Evolutionary conservation across 2,113 vertebrate species (phyloP), one percentile per base, ranked within the genome.

Genomic region (Nothobranchius kuhntae): DNA sequence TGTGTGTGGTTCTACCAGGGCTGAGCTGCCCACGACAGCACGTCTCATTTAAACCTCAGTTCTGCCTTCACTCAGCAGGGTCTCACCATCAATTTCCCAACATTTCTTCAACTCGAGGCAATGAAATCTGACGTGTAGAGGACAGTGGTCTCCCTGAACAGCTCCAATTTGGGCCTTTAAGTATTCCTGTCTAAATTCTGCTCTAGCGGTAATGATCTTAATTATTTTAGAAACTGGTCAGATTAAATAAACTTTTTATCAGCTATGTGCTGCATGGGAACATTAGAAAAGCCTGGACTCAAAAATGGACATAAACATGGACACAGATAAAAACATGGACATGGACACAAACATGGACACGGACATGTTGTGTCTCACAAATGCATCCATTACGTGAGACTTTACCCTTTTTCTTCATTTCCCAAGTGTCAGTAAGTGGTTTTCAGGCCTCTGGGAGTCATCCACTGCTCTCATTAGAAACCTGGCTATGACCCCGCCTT

Each of bases 401-500:
- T 38, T 83, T 68, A 61, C 46, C 59, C 68, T 77, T 67, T 82
- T 84, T 73, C 56, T 73, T 53, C 52, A 60, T 84, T 71, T 86
- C 76, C 53, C 65, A 77, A 65, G 80, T 83, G 75, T 83, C 68
- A 56, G 61, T 75, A 80, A 88, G 75, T 80, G 72, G 59, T 85
- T 83, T 67, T 21, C 5, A 38, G 61, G 65, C 78, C 71, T 82
- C 13, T 72, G 68, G 74, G 80, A 79, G 72, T 46, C 60, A 66
- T 81, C 70, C 46, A 51, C 47, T 0, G 24, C 82, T 71, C 76
- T 84, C 77, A 80, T 87, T 82, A 87, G 84, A 72, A 80, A 71
- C 78, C 58, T 61, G 40, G 68, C 55, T 57, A 75, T 86, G 80
- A 82, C 82, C 85, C 68, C n/a, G 48, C 71, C 79, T 87, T 80